Evolutionary conservation across 2,113 vertebrate species (phyloP).

Genomic region (Epinephelus fuscoguttatus): DNA sequence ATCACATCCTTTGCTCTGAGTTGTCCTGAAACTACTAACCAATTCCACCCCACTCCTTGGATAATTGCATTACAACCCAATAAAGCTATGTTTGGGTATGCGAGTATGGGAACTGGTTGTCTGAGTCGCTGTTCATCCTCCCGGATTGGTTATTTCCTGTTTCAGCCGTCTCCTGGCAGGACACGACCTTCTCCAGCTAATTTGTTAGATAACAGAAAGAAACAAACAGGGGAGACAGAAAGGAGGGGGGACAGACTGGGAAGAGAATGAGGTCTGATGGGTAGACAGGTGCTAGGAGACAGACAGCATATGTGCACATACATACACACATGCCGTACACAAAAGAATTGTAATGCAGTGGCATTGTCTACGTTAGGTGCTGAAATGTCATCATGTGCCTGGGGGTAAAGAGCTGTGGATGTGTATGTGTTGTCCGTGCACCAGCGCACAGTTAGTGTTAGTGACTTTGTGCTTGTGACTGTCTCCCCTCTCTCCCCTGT

Average conservation of each 20-base stretch:
- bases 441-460: not conserved
- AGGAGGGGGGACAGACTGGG: conserved; percentile 20
- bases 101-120: conserved; percentile 66
- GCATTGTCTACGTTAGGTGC: conserved; percentile 49
- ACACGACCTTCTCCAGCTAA: conserved; percentile 36
- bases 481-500: conserved; percentile 38
- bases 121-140: conserved; percentile 40
- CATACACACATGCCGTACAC: conserved; percentile 21
- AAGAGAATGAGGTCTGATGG: conserved; percentile 34
- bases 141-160: conserved; percentile 70
- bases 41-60: conserved; percentile 23
- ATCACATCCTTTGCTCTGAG: conserved; percentile 3
- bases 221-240: conserved; percentile 22
- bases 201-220: conserved; percentile 58
- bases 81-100: conserved; percentile 47
- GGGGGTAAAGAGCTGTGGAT: conserved; percentile 26
- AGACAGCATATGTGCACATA: conserved; percentile 19
- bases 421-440: conserved; percentile 32
- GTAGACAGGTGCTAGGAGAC: conserved; percentile 42
- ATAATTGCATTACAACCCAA: conserved; percentile 64
- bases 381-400: conserved; percentile 71
- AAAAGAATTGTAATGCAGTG: conserved; percentile 8
- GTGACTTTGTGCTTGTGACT: conserved; percentile 30
- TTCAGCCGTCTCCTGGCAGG: conserved; percentile 45
- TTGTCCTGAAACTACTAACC: conserved; percentile 34